Base-by-base conservation (phyloP, 2,113 vertebrate genomes). In the Strigops habroptila region DNA sequence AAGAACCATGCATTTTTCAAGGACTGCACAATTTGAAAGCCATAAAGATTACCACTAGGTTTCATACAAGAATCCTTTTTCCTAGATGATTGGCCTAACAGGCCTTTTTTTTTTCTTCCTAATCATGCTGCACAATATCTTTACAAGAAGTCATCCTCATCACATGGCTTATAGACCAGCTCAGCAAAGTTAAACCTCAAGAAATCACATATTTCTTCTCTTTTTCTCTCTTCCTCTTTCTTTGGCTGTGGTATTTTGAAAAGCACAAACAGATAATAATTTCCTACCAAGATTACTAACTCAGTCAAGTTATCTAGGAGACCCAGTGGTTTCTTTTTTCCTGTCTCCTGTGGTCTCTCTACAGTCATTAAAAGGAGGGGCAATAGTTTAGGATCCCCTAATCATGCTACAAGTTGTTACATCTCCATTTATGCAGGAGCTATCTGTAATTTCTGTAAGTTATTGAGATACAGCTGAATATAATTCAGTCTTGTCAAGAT, bases 401-500 rank as follows among this genome's bases (percentile, higher is more conserved):
- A 71, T 49, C 52, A 17, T 44, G 48, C 30, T 64, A 70, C 81
- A 92, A 84, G 81, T 41, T 75, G 44, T 71, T 89, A 82, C 62
- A 88, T 60, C 39, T 88, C 71, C 62, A 55, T 94, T 93, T 89
- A 71, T 78, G 51, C 33, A 43, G 55, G 35, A 89, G 33, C 5
- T 49, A 48, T 46, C 30, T 6, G 1, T 43, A 71, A 46, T 51
- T 93, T 92, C 91, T 84, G n/a, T 81, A 75, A 89, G 8, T 71
- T 95, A 86, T 8, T 78, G 48, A 88, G 77, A 87, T 84, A 80
- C 77, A 94, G 73, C 30, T 74, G 65, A 89, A 89, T 30, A 39
- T 60, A 92, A 87, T n/a, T 65, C 65, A 79, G 69, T 44, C 89
- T 79, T 76, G 86, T 92, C 91, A 89, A 95, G 95, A 97, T 95